Evolutionary conservation across 1,140 invertebrate species (phyloP), one percentile per base, ranked within the genome.

Genomic region (Heliconius eleuchia): DNA sequence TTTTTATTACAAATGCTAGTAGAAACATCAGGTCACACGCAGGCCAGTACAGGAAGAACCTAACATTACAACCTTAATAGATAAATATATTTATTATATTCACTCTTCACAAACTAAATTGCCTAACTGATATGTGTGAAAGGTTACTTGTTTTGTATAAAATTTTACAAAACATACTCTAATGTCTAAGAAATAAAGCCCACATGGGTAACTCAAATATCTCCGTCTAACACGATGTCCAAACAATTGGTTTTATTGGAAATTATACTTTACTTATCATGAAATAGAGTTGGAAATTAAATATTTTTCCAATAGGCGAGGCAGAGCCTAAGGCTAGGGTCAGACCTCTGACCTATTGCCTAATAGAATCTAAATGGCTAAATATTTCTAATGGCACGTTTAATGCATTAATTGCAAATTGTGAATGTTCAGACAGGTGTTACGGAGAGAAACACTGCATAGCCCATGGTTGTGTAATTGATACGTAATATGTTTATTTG

Each of bases 321-420:
- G 71, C 78, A 82, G 70, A 57, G 66, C 70, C 73, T 73, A 73
- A 78, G 77, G 74, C 50, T 74, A 74, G 60, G 70, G 74, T 80
- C 79, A 73, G 76, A 82, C 79, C 81, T 75, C 60, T 84, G 79
- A 80, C 83, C 81, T 84, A 80, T 84, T 80, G 79, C 78, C 73
- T 75, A 80, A 80, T 82, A 72, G 80, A 80, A 78, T 82, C 79
- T 82, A 80, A 82, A 82, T 82, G 80, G 78, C 81, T 82, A 82
- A 82, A 80, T 78, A 78, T 79, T 77, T 80, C 55, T 82, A 82
- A 82, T 82, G 78, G 81, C 77, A 57, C 50, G 75, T 72, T 76
- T 77, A 77, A 74, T 75, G 75, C 75, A 71, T 78, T 82, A 82
- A 80, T 84, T 82, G 78, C 66, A 23, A 71, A 71, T 81, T 70